Base-by-base conservation (phyloP, 2,113 vertebrate species). In the Porphyrio hochstetteri region DNA sequence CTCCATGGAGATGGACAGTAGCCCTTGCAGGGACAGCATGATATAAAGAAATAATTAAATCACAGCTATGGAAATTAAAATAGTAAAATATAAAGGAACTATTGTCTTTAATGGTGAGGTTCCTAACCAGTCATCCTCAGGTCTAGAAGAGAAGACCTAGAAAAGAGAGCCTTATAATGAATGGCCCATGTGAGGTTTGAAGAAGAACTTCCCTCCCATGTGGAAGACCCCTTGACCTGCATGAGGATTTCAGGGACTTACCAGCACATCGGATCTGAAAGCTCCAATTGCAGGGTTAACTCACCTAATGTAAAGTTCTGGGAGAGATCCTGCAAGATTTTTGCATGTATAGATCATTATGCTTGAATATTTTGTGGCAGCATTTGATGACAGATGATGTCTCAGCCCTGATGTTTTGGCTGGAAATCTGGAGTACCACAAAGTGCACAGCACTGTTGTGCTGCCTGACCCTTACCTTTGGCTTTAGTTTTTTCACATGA, bases 171-270 rank as follows among this genome's bases (percentile, higher is more conserved):
- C 44, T 78, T 79, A 60, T 20, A 71, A 44, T 79, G 84, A 84
- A 56, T 82, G 63, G 72, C 61, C 60, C 40, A n/a, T 59, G 35
- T 40, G 79, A 78, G 63, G 55, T 72, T 93, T 93, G 92, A 92
- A 88, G 91, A 92, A 85, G 60, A 95, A 92, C 92, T 92, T 36
- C 53, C 19, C 21, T 94, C 70, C 69, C 63, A 57, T 3, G 8
- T 78, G 86, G 65, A 96, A 87, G 86, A 95, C 90, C 68, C 68
- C 31, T 94, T 94, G 92, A 94, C 76, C 85, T 93, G 71, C 0
- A 0, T 27, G 86, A 95, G 82, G 68, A 61, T 92, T 91, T 70
- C 3, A 1, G 91, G 59, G 86, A 82, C 35, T 57, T 53, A 19
- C 13, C 81, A 81, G 61, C 55, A 24, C 23, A 4, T 40, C 2